Conservation (phyloP, 2,888 invertebrate species). For the Lobophora halterata region DNA sequence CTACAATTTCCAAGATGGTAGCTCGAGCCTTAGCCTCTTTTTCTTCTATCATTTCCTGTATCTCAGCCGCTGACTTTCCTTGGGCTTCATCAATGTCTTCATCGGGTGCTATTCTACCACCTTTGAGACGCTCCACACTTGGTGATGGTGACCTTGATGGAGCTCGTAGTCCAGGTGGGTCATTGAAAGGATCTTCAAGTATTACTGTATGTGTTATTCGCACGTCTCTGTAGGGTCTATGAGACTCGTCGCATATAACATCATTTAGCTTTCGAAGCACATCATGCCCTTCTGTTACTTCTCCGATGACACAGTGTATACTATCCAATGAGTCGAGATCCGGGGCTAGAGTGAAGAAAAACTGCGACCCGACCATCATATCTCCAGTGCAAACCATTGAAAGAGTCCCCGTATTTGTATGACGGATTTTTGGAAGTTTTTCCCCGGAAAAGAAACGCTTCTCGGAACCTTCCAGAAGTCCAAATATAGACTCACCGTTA, state of each 20-base stretch:
- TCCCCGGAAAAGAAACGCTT: constrained; percentile 96
- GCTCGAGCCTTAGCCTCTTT: constrained; percentile 98
- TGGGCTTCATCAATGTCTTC: constrained; percentile 95
- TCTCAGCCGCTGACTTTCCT: constrained; percentile 91
- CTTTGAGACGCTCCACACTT: constrained; percentile 88
- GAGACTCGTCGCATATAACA: constrained; percentile 93
- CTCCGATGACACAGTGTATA: constrained; percentile 96
- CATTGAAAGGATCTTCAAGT: constrained; percentile 97
- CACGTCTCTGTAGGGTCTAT: constrained; percentile 96
- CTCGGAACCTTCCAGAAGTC: constrained; percentile 90
- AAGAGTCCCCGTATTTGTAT: constrained; percentile 91
- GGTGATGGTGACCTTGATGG: constrained; percentile 96
- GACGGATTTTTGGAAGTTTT: constrained; percentile 93
- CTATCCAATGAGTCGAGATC: constrained; percentile 94
- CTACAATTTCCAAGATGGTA: constrained; percentile 98
- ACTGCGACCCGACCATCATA: constrained; percentile 95
- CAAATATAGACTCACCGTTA: constrained; percentile 95
- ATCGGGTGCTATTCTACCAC: constrained; percentile 94
- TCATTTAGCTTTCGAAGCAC: constrained; percentile 95
- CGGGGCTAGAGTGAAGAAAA: constrained; percentile 95
- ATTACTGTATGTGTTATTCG: constrained; percentile 98
- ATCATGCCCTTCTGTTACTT: constrained; percentile 95
- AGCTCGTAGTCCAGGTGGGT: constrained; percentile 87
- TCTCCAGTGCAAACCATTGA: constrained; percentile 97
- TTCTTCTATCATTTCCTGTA: constrained; percentile 92